phyloP scores from a whole-genome alignment of 2,888 invertebrate species.

The Drosophila mettleri region DNA sequence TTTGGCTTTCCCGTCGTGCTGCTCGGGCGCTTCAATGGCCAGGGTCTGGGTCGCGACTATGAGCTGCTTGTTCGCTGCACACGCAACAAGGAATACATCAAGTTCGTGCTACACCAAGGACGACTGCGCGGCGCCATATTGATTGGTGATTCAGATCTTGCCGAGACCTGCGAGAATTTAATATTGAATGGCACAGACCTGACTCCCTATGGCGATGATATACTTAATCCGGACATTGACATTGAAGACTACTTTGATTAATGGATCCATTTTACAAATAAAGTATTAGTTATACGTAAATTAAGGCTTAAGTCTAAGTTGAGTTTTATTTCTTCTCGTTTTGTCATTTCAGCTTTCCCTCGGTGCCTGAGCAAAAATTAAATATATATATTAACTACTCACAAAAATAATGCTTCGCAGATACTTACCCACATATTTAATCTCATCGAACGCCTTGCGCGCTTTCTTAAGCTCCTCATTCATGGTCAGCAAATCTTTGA shows the following conservation, averaged over 20 bases:
- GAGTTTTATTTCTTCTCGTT: constrained; percentile 46
- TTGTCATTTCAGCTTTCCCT: constrained; percentile 84
- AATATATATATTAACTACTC: background rate
- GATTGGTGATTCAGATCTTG: constrained; percentile 98
- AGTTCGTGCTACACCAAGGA: constrained; percentile 93
- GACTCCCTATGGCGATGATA: constrained; percentile 93
- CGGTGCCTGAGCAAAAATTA: constrained; percentile 71
- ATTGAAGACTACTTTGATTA: constrained; percentile 99
- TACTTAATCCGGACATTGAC: constrained; percentile 97
- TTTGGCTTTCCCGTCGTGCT: constrained; percentile 97
- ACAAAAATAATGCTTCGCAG: background rate
- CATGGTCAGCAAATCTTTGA: constrained; percentile 98
- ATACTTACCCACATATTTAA: constrained; percentile 95
- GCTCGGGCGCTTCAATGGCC: constrained; percentile 96
- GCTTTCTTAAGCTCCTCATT: constrained; percentile 99
- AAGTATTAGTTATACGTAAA: constrained; percentile 20
- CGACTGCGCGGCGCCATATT: constrained; percentile 96
- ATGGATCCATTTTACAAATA: constrained; percentile 23
- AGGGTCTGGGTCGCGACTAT: constrained; percentile 91
- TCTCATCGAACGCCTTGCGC: constrained; percentile 99
- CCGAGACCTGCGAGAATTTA: constrained; percentile 99
- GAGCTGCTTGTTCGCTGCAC: constrained; percentile 94
- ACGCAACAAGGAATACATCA: constrained; percentile 92
- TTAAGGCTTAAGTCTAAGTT: constrained; percentile 18
- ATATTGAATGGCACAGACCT: constrained; percentile 97